Percentiles rank a stretch among this genome's conserved stretches.
Conservation (phyloP, 2,797 vertebrate genomes). For the Mus minutoides region DNA sequence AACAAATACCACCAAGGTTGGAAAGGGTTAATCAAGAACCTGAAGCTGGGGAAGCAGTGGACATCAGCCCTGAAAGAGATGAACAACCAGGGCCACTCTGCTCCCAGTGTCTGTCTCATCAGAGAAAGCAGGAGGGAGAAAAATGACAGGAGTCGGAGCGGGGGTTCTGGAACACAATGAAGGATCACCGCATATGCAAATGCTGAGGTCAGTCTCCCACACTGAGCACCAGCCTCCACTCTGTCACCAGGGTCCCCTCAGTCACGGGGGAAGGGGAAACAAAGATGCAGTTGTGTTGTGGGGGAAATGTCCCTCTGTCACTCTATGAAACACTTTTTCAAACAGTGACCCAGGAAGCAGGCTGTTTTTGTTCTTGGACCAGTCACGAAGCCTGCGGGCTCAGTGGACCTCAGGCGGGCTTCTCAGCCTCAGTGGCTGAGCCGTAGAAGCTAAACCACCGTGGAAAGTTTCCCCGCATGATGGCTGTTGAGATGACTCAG, state of each 20-base stretch:
- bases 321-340: neutral
- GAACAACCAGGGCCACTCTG: neutral
- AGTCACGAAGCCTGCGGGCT: neutral
- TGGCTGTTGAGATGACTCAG: neutral
- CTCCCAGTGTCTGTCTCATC: neutral
- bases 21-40: neutral
- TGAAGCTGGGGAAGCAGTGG: accelerated
- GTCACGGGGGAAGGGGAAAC: neutral
- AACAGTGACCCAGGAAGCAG: neutral
- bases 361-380: neutral
- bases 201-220: neutral
- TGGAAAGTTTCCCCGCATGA: no score
- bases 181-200: neutral
- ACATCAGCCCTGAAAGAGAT: neutral
- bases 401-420: neutral
- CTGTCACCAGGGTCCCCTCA: neutral
- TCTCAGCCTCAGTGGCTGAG: neutral
- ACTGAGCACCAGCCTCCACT: neutral
- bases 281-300: neutral
- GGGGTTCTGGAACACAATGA: neutral
- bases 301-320: neutral
- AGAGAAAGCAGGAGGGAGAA: neutral
- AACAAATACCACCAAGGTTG: neutral
- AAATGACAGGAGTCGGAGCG: no score
- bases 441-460: no score